phyloP scores from a whole-genome alignment of 2,797 vertebrate genomes.

The Chanos chanos region DNA sequence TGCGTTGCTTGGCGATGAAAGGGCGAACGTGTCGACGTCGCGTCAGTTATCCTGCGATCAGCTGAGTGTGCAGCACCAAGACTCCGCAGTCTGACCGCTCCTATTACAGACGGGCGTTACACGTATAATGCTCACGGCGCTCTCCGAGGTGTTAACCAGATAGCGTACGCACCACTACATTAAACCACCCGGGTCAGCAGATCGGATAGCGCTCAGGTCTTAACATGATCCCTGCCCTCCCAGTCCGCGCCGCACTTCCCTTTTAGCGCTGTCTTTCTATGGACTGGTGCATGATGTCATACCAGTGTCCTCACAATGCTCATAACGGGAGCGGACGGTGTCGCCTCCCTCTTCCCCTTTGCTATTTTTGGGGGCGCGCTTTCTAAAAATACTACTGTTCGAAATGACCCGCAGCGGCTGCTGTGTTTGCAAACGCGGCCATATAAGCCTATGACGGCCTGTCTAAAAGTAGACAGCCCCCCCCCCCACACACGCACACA shows the following conservation, averaged over 20 bases:
- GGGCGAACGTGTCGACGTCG: no score
- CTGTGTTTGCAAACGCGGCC: constrained; percentile 44
- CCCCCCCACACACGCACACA: not conserved
- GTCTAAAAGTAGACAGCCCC: constrained; percentile 27
- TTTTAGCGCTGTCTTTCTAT: constrained; percentile 27
- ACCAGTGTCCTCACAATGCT: constrained; percentile 19
- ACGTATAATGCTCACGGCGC: no score
- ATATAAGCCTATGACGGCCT: constrained; percentile 20
- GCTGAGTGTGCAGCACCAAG: no score
- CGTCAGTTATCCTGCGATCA: no score
- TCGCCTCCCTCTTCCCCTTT: constrained; percentile 31
- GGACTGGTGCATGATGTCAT: constrained; percentile 12
- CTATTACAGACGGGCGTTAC: no score
- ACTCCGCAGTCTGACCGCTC: no score
- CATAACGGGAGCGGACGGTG: constrained; percentile 39
- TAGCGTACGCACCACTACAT: no score
- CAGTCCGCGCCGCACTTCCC: constrained; percentile 5
- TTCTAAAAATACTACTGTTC: constrained; percentile 33
- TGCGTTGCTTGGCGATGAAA: no score
- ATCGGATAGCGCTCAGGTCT: no score
- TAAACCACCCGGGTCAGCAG: no score
- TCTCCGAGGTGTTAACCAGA: no score
- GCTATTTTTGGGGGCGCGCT: constrained; percentile 24
- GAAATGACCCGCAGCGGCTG: constrained; percentile 1
- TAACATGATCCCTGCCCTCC: constrained; percentile 13